These are phyloP conservation scores for Pseudachorutes palmiensis DNA, from an alignment of 1,140 invertebrate species.

Conservation along the genomic window DNA sequence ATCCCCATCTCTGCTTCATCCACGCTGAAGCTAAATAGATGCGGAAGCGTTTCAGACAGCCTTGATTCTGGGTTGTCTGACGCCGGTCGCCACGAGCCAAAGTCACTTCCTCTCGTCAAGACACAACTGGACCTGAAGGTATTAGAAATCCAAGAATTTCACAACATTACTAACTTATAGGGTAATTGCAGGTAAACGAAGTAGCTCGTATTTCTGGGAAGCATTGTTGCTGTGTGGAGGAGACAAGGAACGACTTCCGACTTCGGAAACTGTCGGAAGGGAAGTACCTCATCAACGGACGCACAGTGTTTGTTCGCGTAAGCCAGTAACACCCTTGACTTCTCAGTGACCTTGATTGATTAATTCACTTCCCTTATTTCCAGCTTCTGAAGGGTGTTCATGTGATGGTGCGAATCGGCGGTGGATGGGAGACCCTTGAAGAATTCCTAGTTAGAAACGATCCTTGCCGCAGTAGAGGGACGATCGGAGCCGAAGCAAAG, in stretches of 20 bases:
- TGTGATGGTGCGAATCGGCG: conserved; percentile 71
- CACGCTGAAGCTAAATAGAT: conserved; percentile 23
- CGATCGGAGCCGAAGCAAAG: background rate
- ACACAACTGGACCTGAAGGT: conserved; percentile 50
- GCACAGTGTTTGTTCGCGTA: conserved; percentile 67
- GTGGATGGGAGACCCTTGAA: conserved; percentile 79
- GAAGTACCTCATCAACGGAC: conserved; percentile 68
- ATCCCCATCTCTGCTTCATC: background rate
- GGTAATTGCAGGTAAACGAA: conserved; percentile 40
- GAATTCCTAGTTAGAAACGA: conserved; percentile 84
- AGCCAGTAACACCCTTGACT: conserved; percentile 40
- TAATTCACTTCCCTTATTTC: conserved; percentile 37
- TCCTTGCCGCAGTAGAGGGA: conserved; percentile 56
- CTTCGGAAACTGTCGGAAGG: conserved; percentile 71
- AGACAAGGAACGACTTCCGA: conserved; percentile 47
- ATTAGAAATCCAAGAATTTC: too few species aligned
- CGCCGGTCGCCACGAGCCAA: background rate
- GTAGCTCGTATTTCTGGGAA: conserved; percentile 41
- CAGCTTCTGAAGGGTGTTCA: conserved; percentile 74
- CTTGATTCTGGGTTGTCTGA: conserved; percentile 21
- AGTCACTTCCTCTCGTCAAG: conserved; percentile 51
- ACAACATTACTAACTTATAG: background rate
- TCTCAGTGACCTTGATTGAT: background rate
- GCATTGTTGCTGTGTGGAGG: conserved; percentile 39
- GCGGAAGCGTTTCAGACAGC: conserved; percentile 34